These are phyloP conservation scores for Brenthis ino DNA, from an alignment of 2,888 invertebrate species.

Conservation along the genomic window DNA sequence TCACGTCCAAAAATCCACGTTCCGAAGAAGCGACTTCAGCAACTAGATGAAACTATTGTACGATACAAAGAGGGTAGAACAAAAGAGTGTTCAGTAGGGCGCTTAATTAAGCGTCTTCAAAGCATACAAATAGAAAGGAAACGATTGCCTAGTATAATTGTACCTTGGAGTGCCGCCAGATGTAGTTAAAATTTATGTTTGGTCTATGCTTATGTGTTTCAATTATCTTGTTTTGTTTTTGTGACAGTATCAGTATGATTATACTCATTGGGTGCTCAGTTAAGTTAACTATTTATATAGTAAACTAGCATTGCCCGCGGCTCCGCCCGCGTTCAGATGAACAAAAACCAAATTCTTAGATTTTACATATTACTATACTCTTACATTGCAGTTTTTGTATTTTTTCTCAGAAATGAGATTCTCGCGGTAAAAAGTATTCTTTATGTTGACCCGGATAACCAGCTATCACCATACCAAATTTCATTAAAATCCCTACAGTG, in stretches of 20 bases:
- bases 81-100: slow-evolving; percentile 37
- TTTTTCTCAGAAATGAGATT: too few relatives aligned
- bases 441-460: too few relatives aligned
- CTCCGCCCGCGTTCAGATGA: too few relatives aligned
- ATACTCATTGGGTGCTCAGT: too few relatives aligned
- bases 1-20: slow-evolving; percentile 2
- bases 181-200: slow-evolving; percentile 42
- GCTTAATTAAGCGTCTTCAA: slow-evolving; percentile 46
- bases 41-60: slow-evolving; percentile 21
- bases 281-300: too few relatives aligned
- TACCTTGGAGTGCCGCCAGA: slow-evolving; percentile 40
- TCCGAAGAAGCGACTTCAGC: slow-evolving; percentile 11
- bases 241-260: background rate
- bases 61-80: slow-evolving; percentile 32
- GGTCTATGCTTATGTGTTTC: slow-evolving; percentile 36
- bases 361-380: too few relatives aligned
- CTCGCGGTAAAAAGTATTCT: too few relatives aligned
- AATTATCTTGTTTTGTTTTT: slow-evolving; percentile 34
- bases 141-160: slow-evolving; percentile 42
- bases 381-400: too few relatives aligned
- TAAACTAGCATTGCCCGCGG: too few relatives aligned
- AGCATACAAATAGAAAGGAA: slow-evolving; percentile 44
- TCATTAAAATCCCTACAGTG: too few relatives aligned
- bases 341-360: too few relatives aligned
- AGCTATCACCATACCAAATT: too few relatives aligned